Evolutionary conservation across 2,888 invertebrate species (phyloP), one percentile per base, ranked within the genome.

Genomic region (Hylaea fasciaria): DNA sequence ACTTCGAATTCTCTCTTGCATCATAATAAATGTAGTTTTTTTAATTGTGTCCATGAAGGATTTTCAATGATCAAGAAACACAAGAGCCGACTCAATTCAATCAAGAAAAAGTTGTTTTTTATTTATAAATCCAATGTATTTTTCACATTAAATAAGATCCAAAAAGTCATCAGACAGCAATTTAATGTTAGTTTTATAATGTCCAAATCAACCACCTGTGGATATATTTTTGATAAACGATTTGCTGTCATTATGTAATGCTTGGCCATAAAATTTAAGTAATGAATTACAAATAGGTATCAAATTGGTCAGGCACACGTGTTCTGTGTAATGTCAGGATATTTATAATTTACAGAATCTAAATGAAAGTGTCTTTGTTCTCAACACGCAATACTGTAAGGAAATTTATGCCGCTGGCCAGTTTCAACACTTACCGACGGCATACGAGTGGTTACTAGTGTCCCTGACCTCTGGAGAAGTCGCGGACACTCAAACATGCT

Each of bases 401-500:
- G 8, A 28, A 39, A n/a, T 37, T 12, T 37, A 2, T 37, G 9
- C 32, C n/a, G n/a, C n/a, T 37, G 12, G 5, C 12, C 14, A 37
- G 12, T 49, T 63, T 61, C 29, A 22, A 13, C 28, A 11, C 11
- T 3, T 47, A n/a, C 22, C 53, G 14, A 46, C 39, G 39, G 48
- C 59, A 56, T 10, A 46, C 11, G 8, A 45, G 46, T 35, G 72
- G 76, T 74, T 74, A 71, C 70, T 66, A 67, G 52, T 70, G 76
- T 70, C 85, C 85, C 73, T 84, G 82, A 86, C 84, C 87, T 78
- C 77, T 67, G 70, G 51, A 54, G 66, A 68, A 68, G 78, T 78
- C 72, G 71, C 73, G 74, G 74, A 80, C 76, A 76, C 71, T 75
- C 75, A 78, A 74, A 74, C 74, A 84, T 83, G 83, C 72, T 81